Evolutionary conservation across 2,113 vertebrate genomes (phyloP).

Genomic region (Eublepharis macularius): DNA sequence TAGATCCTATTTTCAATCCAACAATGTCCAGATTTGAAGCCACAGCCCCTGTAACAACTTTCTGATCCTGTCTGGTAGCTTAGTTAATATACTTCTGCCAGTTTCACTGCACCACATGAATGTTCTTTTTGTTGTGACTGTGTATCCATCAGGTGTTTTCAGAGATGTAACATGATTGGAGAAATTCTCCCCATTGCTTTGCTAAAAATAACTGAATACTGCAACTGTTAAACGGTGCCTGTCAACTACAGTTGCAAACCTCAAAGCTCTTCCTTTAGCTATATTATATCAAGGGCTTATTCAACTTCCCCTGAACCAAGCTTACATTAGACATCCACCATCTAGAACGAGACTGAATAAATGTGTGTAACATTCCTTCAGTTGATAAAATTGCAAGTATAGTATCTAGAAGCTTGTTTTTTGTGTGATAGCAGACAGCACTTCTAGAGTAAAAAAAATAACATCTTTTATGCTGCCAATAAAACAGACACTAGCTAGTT

Average conservation of each 20-base stretch:
- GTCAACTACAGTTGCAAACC: background rate
- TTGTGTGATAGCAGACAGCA: conserved; percentile 38
- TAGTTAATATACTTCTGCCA: background rate
- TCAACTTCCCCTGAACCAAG: background rate
- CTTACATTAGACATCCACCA: background rate
- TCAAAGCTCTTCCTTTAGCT: background rate
- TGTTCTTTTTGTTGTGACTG: conserved; percentile 21
- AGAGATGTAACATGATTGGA: background rate
- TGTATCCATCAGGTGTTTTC: background rate
- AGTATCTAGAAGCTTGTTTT: conserved; percentile 32
- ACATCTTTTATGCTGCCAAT: background rate
- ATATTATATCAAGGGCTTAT: background rate
- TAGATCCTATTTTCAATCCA: conserved; percentile 9
- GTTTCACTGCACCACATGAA: background rate
- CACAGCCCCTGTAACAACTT: conserved; percentile 7
- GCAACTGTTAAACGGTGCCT: background rate
- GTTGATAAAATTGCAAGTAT: conserved; percentile 50
- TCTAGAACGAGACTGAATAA: conserved; percentile 7
- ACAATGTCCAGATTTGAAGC: conserved; percentile 4
- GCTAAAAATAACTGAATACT: background rate
- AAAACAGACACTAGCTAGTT: conserved; percentile 25
- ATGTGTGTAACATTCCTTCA: conserved; percentile 18
- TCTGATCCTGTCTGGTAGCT: conserved; percentile 1
- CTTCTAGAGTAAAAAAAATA: background rate
- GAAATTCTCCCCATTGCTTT: background rate